Conservation (phyloP, 2,888 invertebrate species). For the Drosophila neonasuta region DNA sequence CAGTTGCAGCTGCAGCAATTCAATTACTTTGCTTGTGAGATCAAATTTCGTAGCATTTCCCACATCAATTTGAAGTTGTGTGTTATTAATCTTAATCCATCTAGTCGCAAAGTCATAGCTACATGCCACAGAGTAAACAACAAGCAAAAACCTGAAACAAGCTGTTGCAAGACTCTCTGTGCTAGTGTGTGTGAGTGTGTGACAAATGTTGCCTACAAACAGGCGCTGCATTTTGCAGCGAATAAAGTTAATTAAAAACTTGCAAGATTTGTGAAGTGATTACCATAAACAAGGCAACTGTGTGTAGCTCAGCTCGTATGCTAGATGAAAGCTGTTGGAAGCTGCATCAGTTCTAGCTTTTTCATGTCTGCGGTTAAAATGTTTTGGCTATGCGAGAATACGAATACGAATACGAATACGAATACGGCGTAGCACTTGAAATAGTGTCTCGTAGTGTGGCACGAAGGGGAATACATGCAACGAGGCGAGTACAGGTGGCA, state of each 20-base stretch:
- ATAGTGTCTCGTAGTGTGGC: slow-evolving; percentile 28
- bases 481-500: slow-evolving; percentile 35
- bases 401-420: slow-evolving; percentile 9
- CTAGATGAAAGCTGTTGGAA: not conserved
- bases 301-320: slow-evolving; percentile 25
- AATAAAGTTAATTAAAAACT: slow-evolving; percentile 68
- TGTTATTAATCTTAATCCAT: slow-evolving; percentile 4
- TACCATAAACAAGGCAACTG: slow-evolving; percentile 62
- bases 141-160: not conserved
- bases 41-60: slow-evolving; percentile 19
- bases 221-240: slow-evolving; percentile 41
- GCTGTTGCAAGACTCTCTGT: not conserved
- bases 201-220: slow-evolving; percentile 10
- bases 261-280: slow-evolving; percentile 66
- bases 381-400: slow-evolving; percentile 41
- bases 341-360: slow-evolving; percentile 21
- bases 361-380: slow-evolving; percentile 23
- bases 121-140: not conserved
- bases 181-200: not conserved
- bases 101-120: not conserved
- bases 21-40: slow-evolving; percentile 25
- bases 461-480: slow-evolving; percentile 15
- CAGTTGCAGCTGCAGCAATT: not conserved
- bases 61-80: slow-evolving; percentile 16
- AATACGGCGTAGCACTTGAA: slow-evolving; percentile 53